Evolutionary conservation across 2,888 invertebrate species (phyloP).

Genomic region (Latheticus oryzae): DNA sequence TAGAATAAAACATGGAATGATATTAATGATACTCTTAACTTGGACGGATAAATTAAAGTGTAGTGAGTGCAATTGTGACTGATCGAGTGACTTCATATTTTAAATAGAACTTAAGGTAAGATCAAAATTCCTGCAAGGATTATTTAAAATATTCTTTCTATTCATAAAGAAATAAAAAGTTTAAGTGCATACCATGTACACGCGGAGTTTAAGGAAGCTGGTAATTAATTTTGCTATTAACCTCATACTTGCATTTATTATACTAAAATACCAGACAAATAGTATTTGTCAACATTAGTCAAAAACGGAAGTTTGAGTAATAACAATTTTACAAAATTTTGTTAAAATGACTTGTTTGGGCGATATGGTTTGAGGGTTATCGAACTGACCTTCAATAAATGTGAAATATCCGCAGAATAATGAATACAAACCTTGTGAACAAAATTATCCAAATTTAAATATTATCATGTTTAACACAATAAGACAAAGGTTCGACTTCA

Average conservation of each 20-base stretch:
- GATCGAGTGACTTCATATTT: conserved; percentile 34
- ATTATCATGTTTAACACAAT: conserved; percentile 45
- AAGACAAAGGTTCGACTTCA: conserved; percentile 26
- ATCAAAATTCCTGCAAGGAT: too few species aligned
- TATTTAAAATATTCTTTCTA: conserved; percentile 7
- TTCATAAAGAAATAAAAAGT: conserved; percentile 2
- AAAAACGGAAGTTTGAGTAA: conserved; percentile 19
- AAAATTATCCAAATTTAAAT: conserved; percentile 50
- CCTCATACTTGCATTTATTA: conserved; percentile 10
- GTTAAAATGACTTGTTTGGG: conserved; percentile 28
- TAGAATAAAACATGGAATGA: conserved; percentile 39
- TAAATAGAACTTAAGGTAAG: conserved; percentile 44
- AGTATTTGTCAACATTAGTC: background rate
- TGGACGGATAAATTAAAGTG: conserved; percentile 11
- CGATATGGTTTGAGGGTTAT: conserved; percentile 50
- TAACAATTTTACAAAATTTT: conserved; percentile 22
- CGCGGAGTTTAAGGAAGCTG: conserved; percentile 3
- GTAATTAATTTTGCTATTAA: conserved; percentile 11
- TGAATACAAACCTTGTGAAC: conserved; percentile 47
- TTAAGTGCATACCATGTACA: conserved; percentile 13
- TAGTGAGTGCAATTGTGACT: conserved; percentile 33
- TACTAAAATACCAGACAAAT: conserved; percentile 1
- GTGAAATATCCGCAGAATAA: conserved; percentile 51
- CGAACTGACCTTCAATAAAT: conserved; percentile 54
- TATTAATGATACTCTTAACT: conserved; percentile 39